A percentile compares a stretch with the other conserved stretches of the same genome.
Conservation (phyloP, 2,113 vertebrate genomes). For the Odontophorus gujanensis region DNA sequence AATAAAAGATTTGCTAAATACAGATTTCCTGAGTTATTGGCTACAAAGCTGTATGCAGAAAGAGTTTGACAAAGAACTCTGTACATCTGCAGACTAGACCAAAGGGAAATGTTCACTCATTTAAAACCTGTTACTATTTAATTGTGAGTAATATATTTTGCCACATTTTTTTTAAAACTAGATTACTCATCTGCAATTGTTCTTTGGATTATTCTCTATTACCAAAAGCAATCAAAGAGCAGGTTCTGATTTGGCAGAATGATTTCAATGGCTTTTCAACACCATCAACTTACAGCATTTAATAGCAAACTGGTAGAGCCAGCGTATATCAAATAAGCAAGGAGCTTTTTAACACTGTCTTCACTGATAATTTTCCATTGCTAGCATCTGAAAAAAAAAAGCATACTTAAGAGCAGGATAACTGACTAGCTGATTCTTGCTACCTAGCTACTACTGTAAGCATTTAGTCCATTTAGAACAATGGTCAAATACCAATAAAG, state of each 20-base stretch:
- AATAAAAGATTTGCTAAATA: not conserved
- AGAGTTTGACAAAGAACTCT: not conserved
- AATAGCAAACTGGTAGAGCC: not conserved
- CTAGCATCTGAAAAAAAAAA: not conserved
- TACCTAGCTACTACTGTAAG: not conserved
- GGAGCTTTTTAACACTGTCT: not conserved
- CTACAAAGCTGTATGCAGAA: not conserved
- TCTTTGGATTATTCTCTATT: not conserved
- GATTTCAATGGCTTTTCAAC: not conserved
- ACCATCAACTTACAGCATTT: not conserved
- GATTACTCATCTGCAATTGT: not conserved
- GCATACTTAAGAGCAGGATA: not conserved
- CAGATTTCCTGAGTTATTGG: not conserved
- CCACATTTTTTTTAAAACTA: not conserved
- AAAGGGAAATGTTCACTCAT: not conserved
- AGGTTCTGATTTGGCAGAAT: not conserved
- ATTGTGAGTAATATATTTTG: not conserved
- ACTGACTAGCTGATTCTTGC: not conserved
- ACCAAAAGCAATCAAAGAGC: not conserved
- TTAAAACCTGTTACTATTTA: not conserved
- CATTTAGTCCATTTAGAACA: not conserved
- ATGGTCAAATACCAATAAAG: not conserved
- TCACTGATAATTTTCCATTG: not conserved
- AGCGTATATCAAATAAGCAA: not conserved
- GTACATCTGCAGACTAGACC: not conserved